Evolutionary conservation across 1,140 invertebrate genomes (phyloP).

Genomic region (Orchestia grillus): DNA sequence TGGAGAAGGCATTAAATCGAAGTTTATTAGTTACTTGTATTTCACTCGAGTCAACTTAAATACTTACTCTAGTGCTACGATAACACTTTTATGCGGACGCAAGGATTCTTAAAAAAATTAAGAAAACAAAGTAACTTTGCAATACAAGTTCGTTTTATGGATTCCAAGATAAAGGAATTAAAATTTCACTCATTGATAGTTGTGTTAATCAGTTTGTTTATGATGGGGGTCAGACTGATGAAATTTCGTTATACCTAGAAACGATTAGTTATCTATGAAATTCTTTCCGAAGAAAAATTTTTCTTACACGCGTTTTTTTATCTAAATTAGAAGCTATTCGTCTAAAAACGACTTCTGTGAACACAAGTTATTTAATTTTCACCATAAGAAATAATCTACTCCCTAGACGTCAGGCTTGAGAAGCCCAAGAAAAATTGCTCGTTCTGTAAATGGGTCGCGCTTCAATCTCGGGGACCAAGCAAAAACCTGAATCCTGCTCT

Average conservation of each 20-base stretch:
- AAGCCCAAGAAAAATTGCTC: not conserved
- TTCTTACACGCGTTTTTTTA: not conserved
- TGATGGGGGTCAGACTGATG: not conserved
- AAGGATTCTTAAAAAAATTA: too few species aligned
- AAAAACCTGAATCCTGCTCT: not conserved
- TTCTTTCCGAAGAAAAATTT: not conserved
- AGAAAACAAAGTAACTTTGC: too few species aligned
- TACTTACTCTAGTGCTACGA: too few species aligned
- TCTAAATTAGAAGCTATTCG: not conserved
- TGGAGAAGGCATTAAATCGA: too few species aligned
- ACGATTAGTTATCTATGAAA: not conserved
- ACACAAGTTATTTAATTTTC: not conserved
- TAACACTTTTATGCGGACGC: too few species aligned
- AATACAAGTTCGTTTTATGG: too few species aligned
- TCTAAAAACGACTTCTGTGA: not conserved
- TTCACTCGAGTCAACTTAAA: too few species aligned
- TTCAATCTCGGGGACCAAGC: not conserved
- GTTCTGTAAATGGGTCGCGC: not conserved
- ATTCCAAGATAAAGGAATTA: too few species aligned
- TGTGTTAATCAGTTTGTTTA: not conserved
- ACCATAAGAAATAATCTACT: not conserved
- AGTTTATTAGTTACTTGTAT: too few species aligned
- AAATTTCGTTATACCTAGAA: not conserved
- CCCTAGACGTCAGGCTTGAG: not conserved
- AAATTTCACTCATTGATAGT: not conserved